phyloP scores from a whole-genome alignment of 2,888 invertebrate species.

The Drosophila longiperda region DNA sequence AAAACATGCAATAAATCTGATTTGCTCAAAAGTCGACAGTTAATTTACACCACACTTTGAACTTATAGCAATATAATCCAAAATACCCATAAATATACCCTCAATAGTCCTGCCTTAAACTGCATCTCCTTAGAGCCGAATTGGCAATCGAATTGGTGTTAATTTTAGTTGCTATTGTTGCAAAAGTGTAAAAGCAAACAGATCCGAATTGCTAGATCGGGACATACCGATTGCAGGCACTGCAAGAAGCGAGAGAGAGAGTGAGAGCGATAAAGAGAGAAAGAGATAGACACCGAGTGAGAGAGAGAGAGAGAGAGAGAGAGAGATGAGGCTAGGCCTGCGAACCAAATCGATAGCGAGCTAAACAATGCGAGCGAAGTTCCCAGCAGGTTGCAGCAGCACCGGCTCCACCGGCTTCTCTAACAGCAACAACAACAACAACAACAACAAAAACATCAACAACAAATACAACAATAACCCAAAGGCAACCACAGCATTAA shows the following conservation, averaged over 20 bases:
- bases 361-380: slow-evolving; percentile 72
- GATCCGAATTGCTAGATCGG: slow-evolving; percentile 37
- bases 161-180: slow-evolving; percentile 69
- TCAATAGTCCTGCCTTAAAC: slow-evolving; percentile 25
- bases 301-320: slow-evolving; percentile 2
- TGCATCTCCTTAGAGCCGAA: slow-evolving; percentile 15
- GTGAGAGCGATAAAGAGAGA: neutral
- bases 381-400: slow-evolving; percentile 76
- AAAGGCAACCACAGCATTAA: slow-evolving; percentile 69
- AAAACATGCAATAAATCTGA: neutral
- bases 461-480: slow-evolving; percentile 29
- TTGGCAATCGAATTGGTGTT: slow-evolving; percentile 64
- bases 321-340: slow-evolving; percentile 18
- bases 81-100: neutral
- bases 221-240: slow-evolving; percentile 26
- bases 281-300: neutral
- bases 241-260: neutral
- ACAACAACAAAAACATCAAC: slow-evolving; percentile 37
- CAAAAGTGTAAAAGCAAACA: slow-evolving; percentile 65
- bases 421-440: slow-evolving; percentile 8
- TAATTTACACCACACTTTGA: slow-evolving; percentile 2
- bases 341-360: slow-evolving; percentile 66
- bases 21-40: neutral
- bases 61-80: neutral
- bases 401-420: slow-evolving; percentile 26